phyloP scores from a whole-genome alignment of 2,888 invertebrate genomes.

The Arctia plantaginis region DNA sequence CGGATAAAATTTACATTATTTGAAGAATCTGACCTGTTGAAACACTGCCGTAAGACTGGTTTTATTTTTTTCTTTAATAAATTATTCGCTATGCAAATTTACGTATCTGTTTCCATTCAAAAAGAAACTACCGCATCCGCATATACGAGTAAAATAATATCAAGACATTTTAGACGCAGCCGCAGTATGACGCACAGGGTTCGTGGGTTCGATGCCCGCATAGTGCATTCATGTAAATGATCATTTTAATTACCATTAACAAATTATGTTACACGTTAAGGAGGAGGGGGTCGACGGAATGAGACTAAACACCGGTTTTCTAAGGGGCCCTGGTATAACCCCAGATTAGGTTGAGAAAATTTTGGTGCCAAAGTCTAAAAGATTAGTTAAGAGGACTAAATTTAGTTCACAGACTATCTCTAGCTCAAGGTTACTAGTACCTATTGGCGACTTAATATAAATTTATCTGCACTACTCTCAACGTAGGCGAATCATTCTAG shows the following conservation, averaged over 20 bases:
- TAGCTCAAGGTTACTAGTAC: neutral
- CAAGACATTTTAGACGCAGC: neutral
- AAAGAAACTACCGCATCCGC: neutral
- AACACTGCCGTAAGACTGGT: neutral
- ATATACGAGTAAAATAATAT: neutral
- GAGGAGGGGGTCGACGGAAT: too few species aligned
- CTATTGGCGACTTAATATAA: neutral
- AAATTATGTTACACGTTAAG: too few species aligned
- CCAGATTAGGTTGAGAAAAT: too few species aligned
- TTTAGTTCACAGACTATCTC: neutral
- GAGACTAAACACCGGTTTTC: too few species aligned
- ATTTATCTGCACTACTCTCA: neutral
- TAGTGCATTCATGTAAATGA: too few species aligned
- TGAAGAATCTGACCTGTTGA: neutral
- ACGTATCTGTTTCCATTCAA: neutral
- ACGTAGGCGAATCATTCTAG: slow-evolving; percentile 1
- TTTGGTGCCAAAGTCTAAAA: too few species aligned
- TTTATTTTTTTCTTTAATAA: neutral
- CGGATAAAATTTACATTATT: neutral
- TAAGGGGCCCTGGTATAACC: too few species aligned
- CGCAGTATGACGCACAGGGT: neutral
- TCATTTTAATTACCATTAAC: too few species aligned
- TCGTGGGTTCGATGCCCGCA: too few species aligned
- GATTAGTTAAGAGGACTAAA: neutral
- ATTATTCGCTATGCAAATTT: neutral